These are phyloP conservation scores for Dasyurus viverrinus DNA, from an alignment of 2,113 vertebrate species.

Conservation along the genomic window DNA sequence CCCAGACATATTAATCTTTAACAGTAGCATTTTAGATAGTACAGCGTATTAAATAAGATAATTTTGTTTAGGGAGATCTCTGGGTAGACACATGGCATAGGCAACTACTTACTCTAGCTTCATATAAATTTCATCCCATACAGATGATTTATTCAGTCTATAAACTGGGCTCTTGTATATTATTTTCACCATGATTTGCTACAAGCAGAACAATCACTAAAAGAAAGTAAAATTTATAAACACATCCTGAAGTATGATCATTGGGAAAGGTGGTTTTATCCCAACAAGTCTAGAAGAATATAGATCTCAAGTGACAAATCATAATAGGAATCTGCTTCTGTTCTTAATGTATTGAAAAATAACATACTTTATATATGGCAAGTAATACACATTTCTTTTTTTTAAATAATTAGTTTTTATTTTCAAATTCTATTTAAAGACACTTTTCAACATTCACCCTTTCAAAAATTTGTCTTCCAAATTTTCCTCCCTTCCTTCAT, in stretches of 20 bases:
- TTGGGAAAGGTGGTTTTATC: slow-evolving; percentile 13
- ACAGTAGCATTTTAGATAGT: background rate
- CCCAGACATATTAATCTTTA: background rate
- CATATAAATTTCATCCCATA: background rate
- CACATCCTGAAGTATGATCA: background rate
- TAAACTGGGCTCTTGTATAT: background rate
- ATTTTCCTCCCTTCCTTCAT: no score
- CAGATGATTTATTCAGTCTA: background rate
- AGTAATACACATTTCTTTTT: no score
- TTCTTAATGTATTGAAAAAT: no score
- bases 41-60: background rate
- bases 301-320: no score
- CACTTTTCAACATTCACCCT: no score
- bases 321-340: no score
- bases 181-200: background rate
- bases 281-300: background rate
- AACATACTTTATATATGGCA: no score
- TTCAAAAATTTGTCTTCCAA: no score
- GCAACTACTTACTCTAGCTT: background rate
- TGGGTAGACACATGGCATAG: background rate
- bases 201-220: background rate
- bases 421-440: no score
- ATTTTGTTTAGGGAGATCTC: background rate
- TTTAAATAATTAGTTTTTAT: no score
- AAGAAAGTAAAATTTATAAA: background rate